These are phyloP conservation scores for Leptinotarsa undecemlineata DNA, from an alignment of 1,140 invertebrate genomes.

Conservation along the genomic window DNA sequence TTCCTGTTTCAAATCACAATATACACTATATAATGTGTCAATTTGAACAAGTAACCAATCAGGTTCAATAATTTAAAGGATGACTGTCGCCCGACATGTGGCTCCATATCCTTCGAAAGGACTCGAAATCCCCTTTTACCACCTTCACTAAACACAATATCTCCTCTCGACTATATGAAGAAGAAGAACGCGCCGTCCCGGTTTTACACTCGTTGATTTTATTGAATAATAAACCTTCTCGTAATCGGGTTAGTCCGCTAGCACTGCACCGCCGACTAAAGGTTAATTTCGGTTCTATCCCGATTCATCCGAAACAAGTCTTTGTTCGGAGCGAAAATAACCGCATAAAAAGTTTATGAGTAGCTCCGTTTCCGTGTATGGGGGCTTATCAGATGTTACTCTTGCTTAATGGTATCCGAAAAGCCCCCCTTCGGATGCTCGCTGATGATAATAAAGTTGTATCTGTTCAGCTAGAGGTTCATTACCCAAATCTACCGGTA, in stretches of 20 bases:
- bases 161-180: not conserved
- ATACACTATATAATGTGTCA: too few relatives aligned
- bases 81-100: too few relatives aligned
- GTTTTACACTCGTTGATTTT: not conserved
- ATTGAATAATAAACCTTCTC: slow-evolving; percentile 6
- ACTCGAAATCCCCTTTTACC: not conserved
- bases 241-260: not conserved
- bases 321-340: slow-evolving; percentile 16
- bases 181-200: not conserved
- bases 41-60: too few relatives aligned
- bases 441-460: slow-evolving; percentile 7
- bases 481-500: not conserved
- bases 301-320: slow-evolving; percentile 12
- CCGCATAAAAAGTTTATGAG: slow-evolving; percentile 15
- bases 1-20: too few relatives aligned
- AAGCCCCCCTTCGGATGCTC: not conserved
- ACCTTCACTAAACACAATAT: not conserved
- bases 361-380: not conserved
- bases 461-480: not conserved
- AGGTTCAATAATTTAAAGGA: too few relatives aligned
- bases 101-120: too few relatives aligned
- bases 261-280: not conserved
- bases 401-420: slow-evolving; percentile 3
- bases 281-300: slow-evolving; percentile 15
- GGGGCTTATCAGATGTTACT: slow-evolving; percentile 12